Evolutionary conservation across 2,113 vertebrate genomes (phyloP), one percentile per base, ranked within the genome.

Genomic region (Damaliscus lunatus): DNA sequence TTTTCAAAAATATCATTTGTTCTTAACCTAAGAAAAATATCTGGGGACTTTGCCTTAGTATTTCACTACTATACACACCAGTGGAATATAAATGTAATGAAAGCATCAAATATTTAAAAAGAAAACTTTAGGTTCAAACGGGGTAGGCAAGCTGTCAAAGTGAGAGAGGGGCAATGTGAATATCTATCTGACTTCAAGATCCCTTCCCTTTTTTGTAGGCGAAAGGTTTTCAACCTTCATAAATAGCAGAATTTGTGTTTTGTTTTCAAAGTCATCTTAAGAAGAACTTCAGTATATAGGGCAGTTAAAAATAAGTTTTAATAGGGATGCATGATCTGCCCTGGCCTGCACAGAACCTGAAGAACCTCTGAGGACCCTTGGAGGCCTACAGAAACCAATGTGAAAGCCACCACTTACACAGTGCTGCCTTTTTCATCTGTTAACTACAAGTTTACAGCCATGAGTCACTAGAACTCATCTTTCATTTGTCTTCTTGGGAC

Each of bases 41-140:
- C 25, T 91, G 33, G 16, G 94, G 71, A 84, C 17, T 84, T 16
- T 83, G 33, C 36, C 87, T 89, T 80, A 87, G 21, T 27, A 82
- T 96, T 97, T 96, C 67, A 67, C 74, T 77, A 94, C 8, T 52
- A 21, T 53, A 85, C 5, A 80, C 21, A 36, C 16, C 46, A 96
- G 62, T 11, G 33, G 52, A 64, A 81, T 36, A 81, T 74, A 88
- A 93, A 91, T 48, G 50, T 86, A 95, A 94, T 57, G 23, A 83
- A 90, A 97, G 36, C 13, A 40, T 94, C 27, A 46, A 60, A 43
- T 67, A 88, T 74, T 92, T 96, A 96, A 95, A 86, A 94, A 96
- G 43, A 86, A 92, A 96, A 87, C 2, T 29, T 78, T 71, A 59
- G 25, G 25, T 62, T 87, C 87, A 95, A 50, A 52, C 7, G 85